Evolutionary conservation across 2,888 invertebrate genomes (phyloP).

Genomic region (Cabera pusaria): DNA sequence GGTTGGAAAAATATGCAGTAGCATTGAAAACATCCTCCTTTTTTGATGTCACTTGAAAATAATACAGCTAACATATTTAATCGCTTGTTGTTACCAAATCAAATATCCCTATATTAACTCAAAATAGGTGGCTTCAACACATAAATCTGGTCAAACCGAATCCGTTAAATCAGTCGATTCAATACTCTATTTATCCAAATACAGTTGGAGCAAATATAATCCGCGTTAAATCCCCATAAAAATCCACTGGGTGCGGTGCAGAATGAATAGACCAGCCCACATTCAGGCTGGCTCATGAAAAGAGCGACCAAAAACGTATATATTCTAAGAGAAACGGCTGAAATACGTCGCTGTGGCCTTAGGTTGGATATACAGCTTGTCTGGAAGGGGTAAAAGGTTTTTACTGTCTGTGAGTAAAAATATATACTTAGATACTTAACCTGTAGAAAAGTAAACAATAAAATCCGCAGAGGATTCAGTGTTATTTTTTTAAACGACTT

Average conservation of each 20-base stretch:
- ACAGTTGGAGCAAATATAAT: slow-evolving; percentile 67
- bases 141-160: slow-evolving; percentile 19
- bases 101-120: too few relatives aligned
- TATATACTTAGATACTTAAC: too few relatives aligned
- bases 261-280: slow-evolving; percentile 74
- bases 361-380: slow-evolving; percentile 2
- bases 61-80: too few relatives aligned
- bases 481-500: too few relatives aligned
- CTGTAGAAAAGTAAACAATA: too few relatives aligned
- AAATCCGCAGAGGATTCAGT: too few relatives aligned
- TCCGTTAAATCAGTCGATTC: slow-evolving; percentile 30
- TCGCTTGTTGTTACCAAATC: too few relatives aligned
- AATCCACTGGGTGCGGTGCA: slow-evolving; percentile 58
- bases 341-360: slow-evolving; percentile 61
- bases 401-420: too few relatives aligned
- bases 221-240: slow-evolving; percentile 72
- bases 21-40: too few relatives aligned
- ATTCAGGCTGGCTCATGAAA: slow-evolving; percentile 73
- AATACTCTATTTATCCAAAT: slow-evolving; percentile 57
- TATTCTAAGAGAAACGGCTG: slow-evolving; percentile 69
- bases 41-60: too few relatives aligned
- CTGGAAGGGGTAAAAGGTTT: slow-evolving; percentile 21
- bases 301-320: slow-evolving; percentile 75
- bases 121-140: slow-evolving; percentile 2
- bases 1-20: too few relatives aligned